Percentiles rank a stretch among this genome's conserved stretches.
Evolutionary conservation across 2,888 invertebrate species (phyloP).

Genomic region (Ellobium chinense): DNA sequence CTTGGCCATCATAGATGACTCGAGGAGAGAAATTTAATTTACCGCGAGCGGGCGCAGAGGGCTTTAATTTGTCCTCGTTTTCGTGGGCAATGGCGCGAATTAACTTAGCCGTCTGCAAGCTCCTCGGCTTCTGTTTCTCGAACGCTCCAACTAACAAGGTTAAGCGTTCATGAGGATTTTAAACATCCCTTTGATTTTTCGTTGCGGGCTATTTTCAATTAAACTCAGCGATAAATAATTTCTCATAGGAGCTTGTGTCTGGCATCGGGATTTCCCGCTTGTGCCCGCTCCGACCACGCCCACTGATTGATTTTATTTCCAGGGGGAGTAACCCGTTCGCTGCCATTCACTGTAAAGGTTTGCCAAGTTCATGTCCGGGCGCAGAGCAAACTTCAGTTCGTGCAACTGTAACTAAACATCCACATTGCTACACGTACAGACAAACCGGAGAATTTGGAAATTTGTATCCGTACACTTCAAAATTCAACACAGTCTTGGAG

Average conservation of each 20-base stretch:
- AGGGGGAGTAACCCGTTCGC: slow-evolving; percentile 2
- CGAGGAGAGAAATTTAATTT: slow-evolving; percentile 36
- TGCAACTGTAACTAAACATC: background rate
- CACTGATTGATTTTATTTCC: slow-evolving; percentile 44
- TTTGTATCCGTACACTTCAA: background rate
- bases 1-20: background rate
- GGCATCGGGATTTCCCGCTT: slow-evolving; percentile 31
- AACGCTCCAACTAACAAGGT: slow-evolving; percentile 34
- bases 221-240: slow-evolving; percentile 45
- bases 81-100: slow-evolving; percentile 45
- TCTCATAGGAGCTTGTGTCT: slow-evolving; percentile 38
- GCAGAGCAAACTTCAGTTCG: background rate
- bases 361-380: background rate
- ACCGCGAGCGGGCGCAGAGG: slow-evolving; percentile 20
- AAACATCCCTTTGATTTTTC: slow-evolving; percentile 46
- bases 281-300: slow-evolving; percentile 26
- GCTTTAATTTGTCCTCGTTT: slow-evolving; percentile 45
- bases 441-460: background rate
- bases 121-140: slow-evolving; percentile 36
- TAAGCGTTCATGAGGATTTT: slow-evolving; percentile 39
- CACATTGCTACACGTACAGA: background rate
- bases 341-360: background rate
- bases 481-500: background rate
- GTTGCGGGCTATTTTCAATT: slow-evolving; percentile 42
- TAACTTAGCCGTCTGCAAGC: slow-evolving; percentile 41